A percentile compares a stretch with the other conserved stretches of the same genome.
These are phyloP conservation scores for Idaea dimidiata DNA, from an alignment of 2,888 invertebrate genomes.

Conservation along the genomic window DNA sequence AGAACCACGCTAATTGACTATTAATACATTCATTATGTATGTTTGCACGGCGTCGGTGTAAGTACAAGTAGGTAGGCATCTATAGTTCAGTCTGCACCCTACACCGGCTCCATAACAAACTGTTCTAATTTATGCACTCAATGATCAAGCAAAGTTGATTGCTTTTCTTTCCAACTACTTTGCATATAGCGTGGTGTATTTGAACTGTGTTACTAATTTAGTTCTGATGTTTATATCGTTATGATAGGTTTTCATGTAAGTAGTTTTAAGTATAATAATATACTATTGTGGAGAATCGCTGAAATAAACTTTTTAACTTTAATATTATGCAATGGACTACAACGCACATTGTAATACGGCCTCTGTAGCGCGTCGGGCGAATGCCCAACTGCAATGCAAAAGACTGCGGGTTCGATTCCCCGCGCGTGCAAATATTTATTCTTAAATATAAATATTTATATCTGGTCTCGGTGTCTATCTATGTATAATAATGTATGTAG, in stretches of 20 bases:
- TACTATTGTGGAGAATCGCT: too few relatives aligned
- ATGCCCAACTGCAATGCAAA: too few relatives aligned
- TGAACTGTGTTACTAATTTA: constrained; percentile 19
- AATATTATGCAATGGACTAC: too few relatives aligned
- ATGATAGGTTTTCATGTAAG: neutral
- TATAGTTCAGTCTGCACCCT: constrained; percentile 20
- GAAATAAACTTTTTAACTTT: too few relatives aligned
- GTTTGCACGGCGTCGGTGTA: constrained; percentile 19
- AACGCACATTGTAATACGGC: too few relatives aligned
- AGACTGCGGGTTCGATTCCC: too few relatives aligned
- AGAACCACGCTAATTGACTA: constrained; percentile 30
- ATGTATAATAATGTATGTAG: too few relatives aligned
- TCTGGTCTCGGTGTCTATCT: too few relatives aligned
- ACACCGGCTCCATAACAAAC: constrained; percentile 30
- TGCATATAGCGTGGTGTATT: constrained; percentile 28
- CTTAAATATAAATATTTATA: too few relatives aligned
- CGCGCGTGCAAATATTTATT: too few relatives aligned
- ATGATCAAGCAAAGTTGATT: constrained; percentile 42
- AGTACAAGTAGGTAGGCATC: constrained; percentile 1
- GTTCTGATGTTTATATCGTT: constrained; percentile 15
- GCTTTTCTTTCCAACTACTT: constrained; percentile 49
- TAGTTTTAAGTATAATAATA: too few relatives aligned
- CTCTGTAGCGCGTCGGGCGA: too few relatives aligned
- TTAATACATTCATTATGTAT: constrained; percentile 37
- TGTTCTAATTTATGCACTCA: constrained; percentile 51